Base-by-base conservation (phyloP, 1,140 invertebrate species). In the Drosophila pandora region DNA sequence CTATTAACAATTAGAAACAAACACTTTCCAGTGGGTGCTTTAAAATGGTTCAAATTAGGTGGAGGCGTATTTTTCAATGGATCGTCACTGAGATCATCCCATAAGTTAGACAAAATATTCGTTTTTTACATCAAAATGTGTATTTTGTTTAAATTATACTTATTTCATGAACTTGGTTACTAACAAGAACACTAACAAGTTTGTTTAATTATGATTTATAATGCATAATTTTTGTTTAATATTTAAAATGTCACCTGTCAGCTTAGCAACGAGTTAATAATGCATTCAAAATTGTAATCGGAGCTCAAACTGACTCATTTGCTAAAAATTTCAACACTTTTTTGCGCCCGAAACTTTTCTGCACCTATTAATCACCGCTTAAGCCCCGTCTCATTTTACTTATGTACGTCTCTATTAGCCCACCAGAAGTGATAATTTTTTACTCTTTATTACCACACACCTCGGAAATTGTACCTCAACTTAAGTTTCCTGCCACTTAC, bases 301-400 rank as follows among this genome's bases (percentile, higher is more conserved):
- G 21, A 52, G 23, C 21, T 39, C 9, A 0, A 7, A 12, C 28
- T 67, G 63, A 67, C 10, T 63, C 59, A 67, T 8, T 32, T 4
- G 21, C 59, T 17, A 17, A 63, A 49, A 9, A 32, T 43, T 65
- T 65, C 56, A 62, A 13, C 17, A 30, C 34, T 32, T 67, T 67
- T 34, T 32, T 30, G 21, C 21, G 48, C 13, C 23, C 63, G n/a
- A 67, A 63, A 34, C 43, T 37, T 30, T 21, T 23, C 32, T 52
- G 0, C n/a, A 12, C 59, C 48, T 32, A 67, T 67, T 64, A 67
- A 67, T 67, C 63, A 67, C 34, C 34, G 22, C 9, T 32, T 62
- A 62, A 32, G 13, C 12, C 57, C 25, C 9, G 25, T 17, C 62
- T 62, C 45, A 30, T n/a, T 17, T 49, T 50, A 52, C 34, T 17